phyloP scores from a whole-genome alignment of 2,888 invertebrate genomes.

The Allygus modestus region DNA sequence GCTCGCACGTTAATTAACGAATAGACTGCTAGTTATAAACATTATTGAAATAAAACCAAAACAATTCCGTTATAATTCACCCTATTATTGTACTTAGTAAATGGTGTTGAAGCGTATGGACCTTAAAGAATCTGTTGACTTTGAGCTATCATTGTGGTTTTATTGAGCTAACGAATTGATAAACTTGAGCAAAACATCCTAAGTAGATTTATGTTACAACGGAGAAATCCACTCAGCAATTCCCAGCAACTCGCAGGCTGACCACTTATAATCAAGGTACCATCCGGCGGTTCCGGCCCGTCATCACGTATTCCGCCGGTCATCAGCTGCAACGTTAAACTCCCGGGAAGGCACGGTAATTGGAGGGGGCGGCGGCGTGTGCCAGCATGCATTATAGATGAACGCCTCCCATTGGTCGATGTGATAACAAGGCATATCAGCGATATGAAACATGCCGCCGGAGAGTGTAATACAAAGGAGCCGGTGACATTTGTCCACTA shows the following conservation, averaged over 20 bases:
- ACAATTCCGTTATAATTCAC: no score
- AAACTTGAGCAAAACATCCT: no score
- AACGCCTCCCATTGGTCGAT: not conserved
- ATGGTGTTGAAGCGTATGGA: no score
- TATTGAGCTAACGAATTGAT: no score
- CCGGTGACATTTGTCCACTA: no score
- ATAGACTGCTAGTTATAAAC: no score
- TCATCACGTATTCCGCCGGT: constrained; percentile 8
- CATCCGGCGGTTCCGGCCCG: not conserved
- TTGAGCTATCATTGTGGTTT: no score
- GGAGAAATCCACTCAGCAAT: not conserved
- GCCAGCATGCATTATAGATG: constrained; percentile 52
- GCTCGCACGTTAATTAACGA: no score
- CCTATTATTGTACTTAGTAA: no score
- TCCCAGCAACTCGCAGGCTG: not conserved
- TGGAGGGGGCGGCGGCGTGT: constrained; percentile 44
- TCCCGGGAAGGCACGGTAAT: constrained; percentile 27
- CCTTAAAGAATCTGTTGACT: no score
- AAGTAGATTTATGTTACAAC: no score
- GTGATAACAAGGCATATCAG: constrained; percentile 8
- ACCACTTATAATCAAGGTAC: constrained; percentile 19
- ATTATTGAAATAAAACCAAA: no score
- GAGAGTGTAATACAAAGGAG: constrained; percentile 40
- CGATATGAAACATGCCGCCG: constrained; percentile 22
- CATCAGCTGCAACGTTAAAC: constrained; percentile 21